Base-by-base conservation (phyloP, 2,888 invertebrate genomes). In the Cantharis rustica region DNA sequence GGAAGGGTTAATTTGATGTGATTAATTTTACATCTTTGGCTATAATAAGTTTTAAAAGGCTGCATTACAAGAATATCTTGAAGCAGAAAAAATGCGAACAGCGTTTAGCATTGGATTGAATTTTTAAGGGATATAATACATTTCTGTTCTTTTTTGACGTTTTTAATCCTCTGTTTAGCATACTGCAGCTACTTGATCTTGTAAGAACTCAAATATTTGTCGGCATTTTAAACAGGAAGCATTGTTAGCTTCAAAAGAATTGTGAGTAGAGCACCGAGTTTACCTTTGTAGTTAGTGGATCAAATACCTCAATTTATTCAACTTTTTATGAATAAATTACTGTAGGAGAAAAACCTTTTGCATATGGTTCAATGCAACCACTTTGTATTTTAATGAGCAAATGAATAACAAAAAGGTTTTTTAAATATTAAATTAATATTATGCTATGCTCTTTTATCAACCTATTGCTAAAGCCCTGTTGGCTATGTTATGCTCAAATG, bases 1-100 rank as follows among this genome's bases (percentile, higher is more conserved):
- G 86, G 84, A 87, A 87, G 88, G 87, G 87, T 88, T 88, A 87
- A 87, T 88, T 87, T 86, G 83, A 85, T 83, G 85, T 84, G 85
- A 88, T 88, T 87, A 88, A 87, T 87, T 86, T 84, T 83, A 82
- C 83, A 87, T 87, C 84, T 77, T 79, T 64, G 75, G 75, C 75
- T 77, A 74, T 23, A 72, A 62, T 69, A 69, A 75, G 68, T 74
- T 71, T 68, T 71, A 77, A 77, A 68, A 16, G 47, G 75, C 23
- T 64, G 68, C 64, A 47, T 61, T 74, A 16, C 62, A 64, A 68
- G 61, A 47, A 31, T 23, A 71, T 64, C n/a, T 20, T 68, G 68
- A 72, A 68, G 62, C 23, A 61, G 27, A 15, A 62, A 13, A 61
- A 16, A 61, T 71, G 61, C 27, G 16, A 16, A 47, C 11, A 13